Conservation (phyloP, 1,140 invertebrate species). For the Heliothis subflexa region DNA sequence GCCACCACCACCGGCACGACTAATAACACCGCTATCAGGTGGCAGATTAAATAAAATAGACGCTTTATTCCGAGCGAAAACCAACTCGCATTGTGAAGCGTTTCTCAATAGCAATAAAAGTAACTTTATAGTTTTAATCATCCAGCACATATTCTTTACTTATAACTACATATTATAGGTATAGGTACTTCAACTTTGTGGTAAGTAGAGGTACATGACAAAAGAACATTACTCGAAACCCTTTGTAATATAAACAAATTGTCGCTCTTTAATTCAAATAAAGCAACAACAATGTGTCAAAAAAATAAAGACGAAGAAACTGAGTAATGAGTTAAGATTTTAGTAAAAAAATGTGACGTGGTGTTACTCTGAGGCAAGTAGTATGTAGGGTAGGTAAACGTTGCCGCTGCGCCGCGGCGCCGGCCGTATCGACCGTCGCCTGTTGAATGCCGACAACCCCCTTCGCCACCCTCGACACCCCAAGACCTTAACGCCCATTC, state of each 20-base stretch:
- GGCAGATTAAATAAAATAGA: slow-evolving; percentile 24
- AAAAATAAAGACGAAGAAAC: slow-evolving; percentile 10
- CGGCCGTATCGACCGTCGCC: slow-evolving; percentile 81
- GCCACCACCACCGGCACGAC: neutral
- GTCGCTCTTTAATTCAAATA: neutral
- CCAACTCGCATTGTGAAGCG: neutral
- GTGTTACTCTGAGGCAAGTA: slow-evolving; percentile 49
- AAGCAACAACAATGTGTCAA: neutral
- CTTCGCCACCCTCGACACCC: slow-evolving; percentile 61
- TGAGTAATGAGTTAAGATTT: slow-evolving; percentile 35
- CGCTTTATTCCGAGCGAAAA: slow-evolving; percentile 28
- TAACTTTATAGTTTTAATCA: neutral
- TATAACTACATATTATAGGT: neutral
- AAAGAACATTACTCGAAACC: too few species aligned
- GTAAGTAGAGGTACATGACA: too few species aligned
- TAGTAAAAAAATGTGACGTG: slow-evolving; percentile 44
- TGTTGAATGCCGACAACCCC: slow-evolving; percentile 81
- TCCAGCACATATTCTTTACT: neutral
- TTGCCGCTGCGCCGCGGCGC: slow-evolving; percentile 70
- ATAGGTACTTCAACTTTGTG: neutral
- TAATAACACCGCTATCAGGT: slow-evolving; percentile 31
- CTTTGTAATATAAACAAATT: neutral
- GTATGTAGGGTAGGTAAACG: slow-evolving; percentile 62
- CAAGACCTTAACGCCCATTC: slow-evolving; percentile 69
- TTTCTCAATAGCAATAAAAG: neutral